Evolutionary conservation across 2,113 vertebrate genomes (phyloP), one percentile per base, ranked within the genome.

Genomic region (Cheirogaleus medius): DNA sequence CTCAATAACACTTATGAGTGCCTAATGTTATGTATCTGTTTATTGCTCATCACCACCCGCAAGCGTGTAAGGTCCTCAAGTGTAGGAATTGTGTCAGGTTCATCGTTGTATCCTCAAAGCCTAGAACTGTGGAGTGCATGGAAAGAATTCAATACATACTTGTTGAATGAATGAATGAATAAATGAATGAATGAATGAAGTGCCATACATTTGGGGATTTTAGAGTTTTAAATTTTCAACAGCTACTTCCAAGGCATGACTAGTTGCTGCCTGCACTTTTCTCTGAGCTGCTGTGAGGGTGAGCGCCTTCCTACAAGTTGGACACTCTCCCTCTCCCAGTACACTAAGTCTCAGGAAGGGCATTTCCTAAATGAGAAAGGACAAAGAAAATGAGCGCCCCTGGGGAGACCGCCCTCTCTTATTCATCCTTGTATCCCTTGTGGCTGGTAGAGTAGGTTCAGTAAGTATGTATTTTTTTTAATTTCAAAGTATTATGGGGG

Each of bases 401-500:
- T 23, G 21, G 13, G n/a, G n/a, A 80, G 27, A 76, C 2, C 1
- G 0, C 4, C 1, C 21, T 20, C 32, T 69, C 20, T 27, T 7
- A 52, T 3, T 73, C 15, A 49, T 11, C 1, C 14, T 58, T 76
- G 2, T 58, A 37, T 52, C 44, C 64, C 64, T 20, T 15, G 27
- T 39, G 12, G 60, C 29, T 52, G 29, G 49, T 32, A 29, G 25
- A 64, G 18, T 47, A 52, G 37, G 8, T 12, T 14, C 56, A 2
- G 27, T 56, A 56, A 56, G 20, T 8, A 8, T 56, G 8, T 56
- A 21, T 56, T 56, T 56, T 56, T 56, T 7, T 56, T 56, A 21
- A 56, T 56, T 56, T 56, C 54, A 56, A 56, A 56, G 54, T 56
- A 56, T 56, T 56, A 21, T 56, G 54, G 54, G 54, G 54, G 54